Evolutionary conservation across 2,888 invertebrate genomes (phyloP).

Genomic region (Panzeria rudis): DNA sequence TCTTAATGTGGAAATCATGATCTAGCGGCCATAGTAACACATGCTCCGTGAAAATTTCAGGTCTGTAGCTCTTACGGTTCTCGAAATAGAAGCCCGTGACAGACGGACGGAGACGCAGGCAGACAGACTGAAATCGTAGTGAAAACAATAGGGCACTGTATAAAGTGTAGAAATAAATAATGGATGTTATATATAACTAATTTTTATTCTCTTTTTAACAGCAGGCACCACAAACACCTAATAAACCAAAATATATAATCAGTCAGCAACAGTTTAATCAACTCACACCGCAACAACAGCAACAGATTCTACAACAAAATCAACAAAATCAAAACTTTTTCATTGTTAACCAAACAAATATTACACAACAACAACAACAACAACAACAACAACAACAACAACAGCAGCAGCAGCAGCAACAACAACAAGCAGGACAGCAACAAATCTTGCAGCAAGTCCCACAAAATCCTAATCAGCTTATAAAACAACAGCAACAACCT

Average conservation of each 20-base stretch:
- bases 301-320: slow-evolving; percentile 83
- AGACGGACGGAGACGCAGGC: too few species aligned
- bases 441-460: slow-evolving; percentile 75
- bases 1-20: too few species aligned
- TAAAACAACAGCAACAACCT: slow-evolving; percentile 77
- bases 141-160: too few species aligned
- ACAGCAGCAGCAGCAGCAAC: slow-evolving; percentile 79
- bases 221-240: slow-evolving; percentile 72
- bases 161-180: too few species aligned
- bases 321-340: slow-evolving; percentile 84
- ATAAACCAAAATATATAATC: slow-evolving; percentile 84
- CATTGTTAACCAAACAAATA: slow-evolving; percentile 81
- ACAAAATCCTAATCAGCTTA: slow-evolving; percentile 69
- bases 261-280: slow-evolving; percentile 87
- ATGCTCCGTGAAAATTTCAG: too few species aligned
- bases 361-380: slow-evolving; percentile 75
- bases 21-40: too few species aligned
- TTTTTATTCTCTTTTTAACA: too few species aligned
- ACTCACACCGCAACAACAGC: slow-evolving; percentile 86
- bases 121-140: too few species aligned
- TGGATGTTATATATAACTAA: too few species aligned
- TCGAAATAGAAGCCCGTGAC: too few species aligned
- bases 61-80: too few species aligned
- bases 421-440: slow-evolving; percentile 81
- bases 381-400: slow-evolving; percentile 78